Percentiles rank a stretch among this genome's conserved stretches.
phyloP scores from a whole-genome alignment of 2,113 vertebrate species.

The Cyphotilapia sp. region DNA sequence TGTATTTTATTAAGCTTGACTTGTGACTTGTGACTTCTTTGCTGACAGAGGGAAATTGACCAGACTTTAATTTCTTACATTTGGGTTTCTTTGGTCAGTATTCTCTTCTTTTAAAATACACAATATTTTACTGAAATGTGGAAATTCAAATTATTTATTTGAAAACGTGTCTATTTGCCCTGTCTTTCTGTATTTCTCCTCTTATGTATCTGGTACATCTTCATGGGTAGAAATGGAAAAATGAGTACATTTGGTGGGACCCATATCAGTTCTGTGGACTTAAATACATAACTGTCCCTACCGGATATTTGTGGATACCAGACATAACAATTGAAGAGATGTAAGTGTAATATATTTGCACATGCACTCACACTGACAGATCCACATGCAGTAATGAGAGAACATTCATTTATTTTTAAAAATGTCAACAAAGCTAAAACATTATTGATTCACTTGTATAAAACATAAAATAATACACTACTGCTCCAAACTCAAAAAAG shows the following conservation, averaged over 20 bases:
- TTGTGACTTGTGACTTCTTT: neutral
- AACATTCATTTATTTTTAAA: neutral
- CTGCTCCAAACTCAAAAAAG: neutral
- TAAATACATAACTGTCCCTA: neutral
- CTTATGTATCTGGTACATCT: neutral
- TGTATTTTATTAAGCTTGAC: neutral
- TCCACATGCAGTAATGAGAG: neutral
- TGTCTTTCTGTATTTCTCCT: neutral
- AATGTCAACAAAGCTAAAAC: neutral
- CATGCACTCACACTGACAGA: neutral
- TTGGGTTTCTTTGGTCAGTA: constrained; percentile 27
- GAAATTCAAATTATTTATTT: neutral
- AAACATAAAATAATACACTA: neutral
- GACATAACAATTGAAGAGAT: constrained; percentile 41
- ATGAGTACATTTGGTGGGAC: constrained; percentile 19
- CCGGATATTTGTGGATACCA: constrained; percentile 32
- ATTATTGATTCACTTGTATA: neutral
- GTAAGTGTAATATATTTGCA: constrained; percentile 4
- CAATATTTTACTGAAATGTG: accelerated
- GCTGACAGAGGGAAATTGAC: constrained; percentile 13
- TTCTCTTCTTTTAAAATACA: neutral
- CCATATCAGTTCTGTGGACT: constrained; percentile 28
- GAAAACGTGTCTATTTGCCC: neutral
- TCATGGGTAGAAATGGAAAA: constrained; percentile 2
- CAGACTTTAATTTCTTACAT: constrained; percentile 34